Base-by-base conservation (phyloP, 2,113 vertebrate genomes). In the Pogona vitticeps region DNA sequence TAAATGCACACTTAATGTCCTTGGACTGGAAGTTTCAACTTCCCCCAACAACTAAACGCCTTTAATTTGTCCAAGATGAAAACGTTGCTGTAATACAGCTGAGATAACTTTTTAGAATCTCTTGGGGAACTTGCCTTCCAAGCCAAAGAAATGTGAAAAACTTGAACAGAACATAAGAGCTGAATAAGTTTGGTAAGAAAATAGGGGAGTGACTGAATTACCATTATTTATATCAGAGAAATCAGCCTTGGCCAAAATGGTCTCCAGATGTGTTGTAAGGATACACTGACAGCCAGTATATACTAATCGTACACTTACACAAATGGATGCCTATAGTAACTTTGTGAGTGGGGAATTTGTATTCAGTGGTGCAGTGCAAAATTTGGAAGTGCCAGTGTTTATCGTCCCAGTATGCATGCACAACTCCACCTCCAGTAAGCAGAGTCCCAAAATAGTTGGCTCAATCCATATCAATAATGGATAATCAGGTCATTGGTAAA, bases 1-100 rank as follows among this genome's bases (percentile, higher is more conserved):
- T 63, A 40, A 26, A 31, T 88, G 91, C 72, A 73, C 83, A 52
- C 88, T 70, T 42, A 89, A 2, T 70, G 52, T 78, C 82, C 42
- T 28, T 76, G 23, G 26, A 83, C 42, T n/a, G 81, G 75, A 73
- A 36, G 63, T 68, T 84, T 79, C 61, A 86, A 12, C n/a, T 84
- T 88, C 38, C 3, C 36, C 76, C 71, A 71, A 80, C n/a, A 75
- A 40, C 78, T 56, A 67, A 0, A 81, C 26, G 90, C 38, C 9
- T 80, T 76, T 14, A 28, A 23, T 26, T 82, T 90, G 76, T 85
- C 36, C 6, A 58, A 1, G 3, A 0, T 21, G 13, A 52, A 78
- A 59, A 6, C 70, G 3, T 86, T 4, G 75, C 36, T 78, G 28
- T 83, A 38, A 13, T 52, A 9, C 67, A 67, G 56, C 20, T 80